phyloP scores from a whole-genome alignment of 2,888 invertebrate genomes.

The Congeria kusceri region DNA sequence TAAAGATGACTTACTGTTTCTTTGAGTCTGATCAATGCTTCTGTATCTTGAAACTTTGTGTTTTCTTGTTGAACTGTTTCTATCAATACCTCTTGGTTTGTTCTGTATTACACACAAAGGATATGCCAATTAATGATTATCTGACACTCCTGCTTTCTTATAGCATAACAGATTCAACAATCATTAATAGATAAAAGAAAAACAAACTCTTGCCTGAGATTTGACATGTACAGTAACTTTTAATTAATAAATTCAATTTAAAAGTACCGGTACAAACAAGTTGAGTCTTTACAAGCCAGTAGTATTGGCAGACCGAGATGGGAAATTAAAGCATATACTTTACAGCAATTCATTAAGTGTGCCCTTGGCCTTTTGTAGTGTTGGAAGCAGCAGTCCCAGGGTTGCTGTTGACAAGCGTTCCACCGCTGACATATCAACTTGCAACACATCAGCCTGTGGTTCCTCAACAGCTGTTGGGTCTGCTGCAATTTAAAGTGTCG shows the following conservation, averaged over 20 bases:
- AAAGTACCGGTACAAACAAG: too few relatives aligned
- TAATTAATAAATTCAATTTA: too few relatives aligned
- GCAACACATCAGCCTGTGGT: constrained; percentile 12
- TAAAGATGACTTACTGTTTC: constrained; percentile 73
- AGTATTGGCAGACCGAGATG: too few relatives aligned
- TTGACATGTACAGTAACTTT: too few relatives aligned
- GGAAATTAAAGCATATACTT: too few relatives aligned
- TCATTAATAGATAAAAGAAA: too few relatives aligned
- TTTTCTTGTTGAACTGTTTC: constrained; percentile 85
- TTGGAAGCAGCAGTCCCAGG: constrained; percentile 70
- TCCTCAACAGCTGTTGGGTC: background rate
- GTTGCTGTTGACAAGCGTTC: constrained; percentile 69
- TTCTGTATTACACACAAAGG: constrained; percentile 64
- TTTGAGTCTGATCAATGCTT: constrained; percentile 73
- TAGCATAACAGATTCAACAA: too few relatives aligned
- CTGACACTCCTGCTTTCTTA: too few relatives aligned
- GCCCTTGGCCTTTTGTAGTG: constrained; percentile 71
- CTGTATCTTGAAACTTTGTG: constrained; percentile 80
- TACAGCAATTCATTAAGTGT: constrained; percentile 75
- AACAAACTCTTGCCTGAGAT: too few relatives aligned
- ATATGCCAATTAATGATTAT: too few relatives aligned
- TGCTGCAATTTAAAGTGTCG: too few relatives aligned
- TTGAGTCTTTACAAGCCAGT: too few relatives aligned
- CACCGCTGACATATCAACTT: constrained; percentile 64
- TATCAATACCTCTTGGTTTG: constrained; percentile 83